phyloP scores from a whole-genome alignment of 2,888 invertebrate genomes.

The Lasioglossum calceatum region DNA sequence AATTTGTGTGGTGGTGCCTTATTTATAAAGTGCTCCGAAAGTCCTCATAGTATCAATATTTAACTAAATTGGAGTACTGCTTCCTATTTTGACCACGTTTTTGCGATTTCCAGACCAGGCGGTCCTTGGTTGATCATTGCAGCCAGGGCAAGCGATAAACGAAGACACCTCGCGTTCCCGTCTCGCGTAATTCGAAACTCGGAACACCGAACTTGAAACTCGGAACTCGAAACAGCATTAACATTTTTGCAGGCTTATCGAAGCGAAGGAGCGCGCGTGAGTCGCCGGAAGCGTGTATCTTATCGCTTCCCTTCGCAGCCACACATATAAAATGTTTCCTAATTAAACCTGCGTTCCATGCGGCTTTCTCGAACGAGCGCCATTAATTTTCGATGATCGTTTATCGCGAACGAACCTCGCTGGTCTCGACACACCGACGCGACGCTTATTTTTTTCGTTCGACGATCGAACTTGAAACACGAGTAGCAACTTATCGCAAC shows the following conservation, averaged over 20 bases:
- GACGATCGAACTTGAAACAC: too few species aligned
- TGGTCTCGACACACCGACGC: too few species aligned
- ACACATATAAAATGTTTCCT: background rate
- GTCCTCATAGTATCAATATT: too few species aligned
- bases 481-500: too few species aligned
- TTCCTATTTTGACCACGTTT: too few species aligned
- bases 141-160: background rate
- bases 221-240: background rate
- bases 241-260: background rate
- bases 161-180: slow-evolving; percentile 1
- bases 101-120: background rate
- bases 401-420: background rate
- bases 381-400: background rate
- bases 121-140: background rate
- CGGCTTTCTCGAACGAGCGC: background rate
- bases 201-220: background rate
- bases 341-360: background rate
- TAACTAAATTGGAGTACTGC: too few species aligned
- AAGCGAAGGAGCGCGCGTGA: background rate
- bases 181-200: background rate
- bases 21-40: too few species aligned
- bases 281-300: slow-evolving; percentile 48
- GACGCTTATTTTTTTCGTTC: too few species aligned
- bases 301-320: slow-evolving; percentile 38
- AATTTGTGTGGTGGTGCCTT: too few species aligned